Base-by-base conservation (phyloP, 92 coral and sea anemone genomes). In the Zoanthus sansibaricus region DNA sequence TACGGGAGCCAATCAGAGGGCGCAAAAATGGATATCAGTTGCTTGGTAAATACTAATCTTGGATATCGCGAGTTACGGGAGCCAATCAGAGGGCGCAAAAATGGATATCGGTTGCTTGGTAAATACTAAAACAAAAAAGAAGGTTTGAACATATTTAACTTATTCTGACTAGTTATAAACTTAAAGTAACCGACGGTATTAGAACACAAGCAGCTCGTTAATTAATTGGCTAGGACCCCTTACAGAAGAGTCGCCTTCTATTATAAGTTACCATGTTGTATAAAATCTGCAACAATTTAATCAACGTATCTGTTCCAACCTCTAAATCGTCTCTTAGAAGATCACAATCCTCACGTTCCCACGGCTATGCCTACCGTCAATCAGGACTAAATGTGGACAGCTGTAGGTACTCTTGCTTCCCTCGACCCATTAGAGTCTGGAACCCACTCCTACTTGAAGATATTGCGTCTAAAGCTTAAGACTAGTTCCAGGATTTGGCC, bases 301-400 rank as follows among this genome's bases (percentile, higher is more conserved):
- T 18, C 33, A 66, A n/a, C 18, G 71, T 66, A 6, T 66, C 32
- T 66, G 71, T 66, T 25, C 30, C 6, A 25, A 25, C 31, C 71
- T 20, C 71, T 11, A 25, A 6, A 5, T 66, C 54, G 18, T 83
- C 11, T 72, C 82, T 62, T 48, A 12, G 21, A 56, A 32, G 51
- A 10, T 71, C 51, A 74, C 21, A 2, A 64, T 64, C 18, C 9
- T 64, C 70, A 20, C 25, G 70, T 64, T 16, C 70, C 70, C 70
- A 64, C 30, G 70, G 30, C 70, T n/a, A 17, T 64, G 70, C 21
- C 70, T 64, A 15, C 70, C 70, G 70, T 20, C 70, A 64, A 64
- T 30, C 70, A 64, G 70, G 70, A 64, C 8, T 64, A 64, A 64
- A 64, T 20, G 20, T 64, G 30, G 5, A 64, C 70, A 64, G 21